Conservation (phyloP, 2,888 invertebrate genomes). For the Rugalucina vietnamica region DNA sequence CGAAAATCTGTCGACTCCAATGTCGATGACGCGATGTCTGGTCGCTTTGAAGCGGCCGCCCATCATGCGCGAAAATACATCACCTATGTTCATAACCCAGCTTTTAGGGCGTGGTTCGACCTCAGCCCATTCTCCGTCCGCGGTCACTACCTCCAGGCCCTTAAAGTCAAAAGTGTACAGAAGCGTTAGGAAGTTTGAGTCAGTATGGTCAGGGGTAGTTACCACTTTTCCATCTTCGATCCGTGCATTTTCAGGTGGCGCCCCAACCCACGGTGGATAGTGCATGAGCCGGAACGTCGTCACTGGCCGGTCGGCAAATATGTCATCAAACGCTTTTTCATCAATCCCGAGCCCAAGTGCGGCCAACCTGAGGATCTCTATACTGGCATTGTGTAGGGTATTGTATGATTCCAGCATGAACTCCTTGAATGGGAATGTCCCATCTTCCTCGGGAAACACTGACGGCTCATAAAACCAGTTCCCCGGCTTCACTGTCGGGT, state of each 20-base stretch:
- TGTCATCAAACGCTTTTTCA: conserved; percentile 42
- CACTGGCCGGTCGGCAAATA: conserved; percentile 36
- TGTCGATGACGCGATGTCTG: conserved; percentile 47
- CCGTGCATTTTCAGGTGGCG: neutral
- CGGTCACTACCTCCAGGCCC: conserved; percentile 38
- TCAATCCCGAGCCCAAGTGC: conserved; percentile 37
- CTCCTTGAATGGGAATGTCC: neutral
- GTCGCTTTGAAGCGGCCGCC: conserved; percentile 47
- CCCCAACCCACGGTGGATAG: conserved; percentile 33
- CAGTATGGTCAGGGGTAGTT: conserved; percentile 36
- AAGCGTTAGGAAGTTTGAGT: conserved; percentile 43
- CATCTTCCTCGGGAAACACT: conserved; percentile 31
- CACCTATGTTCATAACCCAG: conserved; percentile 54
- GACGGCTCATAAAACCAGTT: conserved; percentile 37
- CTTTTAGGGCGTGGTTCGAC: conserved; percentile 38
- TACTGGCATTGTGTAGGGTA: conserved; percentile 6
- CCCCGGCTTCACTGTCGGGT: neutral
- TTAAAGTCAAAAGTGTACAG: conserved; percentile 34
- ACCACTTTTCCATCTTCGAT: conserved; percentile 17
- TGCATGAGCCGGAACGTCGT: conserved; percentile 54
- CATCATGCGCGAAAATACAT: conserved; percentile 42
- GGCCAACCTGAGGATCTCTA: conserved; percentile 38
- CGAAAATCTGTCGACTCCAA: conserved; percentile 28
- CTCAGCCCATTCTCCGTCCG: conserved; percentile 30
- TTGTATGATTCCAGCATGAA: conserved; percentile 26